These are phyloP conservation scores for Oreonectes daqikongensis DNA, from an alignment of 2,797 vertebrate species.

Conservation along the genomic window DNA sequence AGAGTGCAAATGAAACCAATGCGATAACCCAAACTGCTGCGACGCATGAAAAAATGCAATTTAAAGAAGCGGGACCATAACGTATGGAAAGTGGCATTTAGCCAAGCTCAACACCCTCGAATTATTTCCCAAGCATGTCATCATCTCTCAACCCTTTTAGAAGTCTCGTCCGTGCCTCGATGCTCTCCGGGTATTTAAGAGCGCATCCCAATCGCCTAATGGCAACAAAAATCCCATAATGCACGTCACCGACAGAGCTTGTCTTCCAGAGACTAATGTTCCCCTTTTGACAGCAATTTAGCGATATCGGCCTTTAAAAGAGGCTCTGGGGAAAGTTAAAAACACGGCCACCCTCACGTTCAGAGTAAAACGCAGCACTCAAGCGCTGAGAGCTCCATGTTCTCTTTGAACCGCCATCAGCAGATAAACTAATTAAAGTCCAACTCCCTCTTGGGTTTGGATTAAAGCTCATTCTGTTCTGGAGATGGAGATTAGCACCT, in stretches of 20 bases:
- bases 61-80: not conserved
- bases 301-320: constrained; percentile 64
- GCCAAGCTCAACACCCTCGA: constrained; percentile 33
- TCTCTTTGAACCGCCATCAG: constrained; percentile 30
- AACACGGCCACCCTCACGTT: constrained; percentile 34
- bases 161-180: constrained; percentile 51
- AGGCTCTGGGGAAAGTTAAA: constrained; percentile 51
- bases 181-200: constrained; percentile 62
- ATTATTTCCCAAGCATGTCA: constrained; percentile 60
- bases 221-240: constrained; percentile 61
- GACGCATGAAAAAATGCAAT: not conserved
- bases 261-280: constrained; percentile 71
- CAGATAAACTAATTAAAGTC: constrained; percentile 57
- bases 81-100: constrained; percentile 6
- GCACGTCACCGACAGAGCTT: constrained; percentile 62
- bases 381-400: not conserved
- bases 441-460: constrained; percentile 54
- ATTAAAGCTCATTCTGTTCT: constrained; percentile 43
- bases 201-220: constrained; percentile 61
- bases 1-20: not conserved
- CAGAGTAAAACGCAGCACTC: not conserved
- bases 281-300: constrained; percentile 74
- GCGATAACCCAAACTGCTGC: not conserved
- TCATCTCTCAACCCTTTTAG: constrained; percentile 56
- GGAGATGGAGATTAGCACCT: constrained; percentile 48